Evolutionary conservation across 2,797 vertebrate species (phyloP).

Genomic region (Bucorvus abyssinicus): DNA sequence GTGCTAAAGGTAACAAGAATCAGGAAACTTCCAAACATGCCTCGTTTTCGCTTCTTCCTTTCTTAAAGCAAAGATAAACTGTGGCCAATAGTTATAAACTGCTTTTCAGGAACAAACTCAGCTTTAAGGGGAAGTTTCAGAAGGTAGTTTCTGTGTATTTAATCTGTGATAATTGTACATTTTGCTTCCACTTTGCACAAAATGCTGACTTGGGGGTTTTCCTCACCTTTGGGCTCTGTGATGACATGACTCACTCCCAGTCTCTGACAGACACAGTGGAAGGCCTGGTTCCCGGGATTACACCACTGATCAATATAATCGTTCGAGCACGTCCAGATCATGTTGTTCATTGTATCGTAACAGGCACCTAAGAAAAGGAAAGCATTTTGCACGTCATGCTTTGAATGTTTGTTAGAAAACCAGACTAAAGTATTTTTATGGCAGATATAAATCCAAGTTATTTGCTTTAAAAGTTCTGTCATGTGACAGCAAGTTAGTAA

Average conservation of each 20-base stretch:
- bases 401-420: background rate
- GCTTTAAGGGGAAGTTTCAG: background rate
- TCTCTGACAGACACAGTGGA: conserved; percentile 96
- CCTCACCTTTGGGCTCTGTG: conserved; percentile 91
- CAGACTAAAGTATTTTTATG: background rate
- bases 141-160: background rate
- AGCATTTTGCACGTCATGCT: background rate
- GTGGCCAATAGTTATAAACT: background rate
- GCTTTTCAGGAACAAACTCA: background rate
- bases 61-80: background rate
- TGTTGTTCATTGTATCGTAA: conserved; percentile 96
- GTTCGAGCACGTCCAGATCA: conserved; percentile 98
- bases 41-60: background rate
- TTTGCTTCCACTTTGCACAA: background rate
- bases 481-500: background rate
- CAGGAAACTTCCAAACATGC: background rate
- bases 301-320: conserved; percentile 99
- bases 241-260: conserved; percentile 94
- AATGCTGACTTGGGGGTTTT: background rate
- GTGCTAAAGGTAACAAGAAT: background rate
- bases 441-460: background rate
- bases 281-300: conserved; percentile 98
- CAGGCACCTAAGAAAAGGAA: conserved; percentile 83
- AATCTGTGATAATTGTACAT: background rate
- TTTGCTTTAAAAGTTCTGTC: background rate